Conservation (phyloP, 2,888 invertebrate species). For the Drosophila melanosoma region DNA sequence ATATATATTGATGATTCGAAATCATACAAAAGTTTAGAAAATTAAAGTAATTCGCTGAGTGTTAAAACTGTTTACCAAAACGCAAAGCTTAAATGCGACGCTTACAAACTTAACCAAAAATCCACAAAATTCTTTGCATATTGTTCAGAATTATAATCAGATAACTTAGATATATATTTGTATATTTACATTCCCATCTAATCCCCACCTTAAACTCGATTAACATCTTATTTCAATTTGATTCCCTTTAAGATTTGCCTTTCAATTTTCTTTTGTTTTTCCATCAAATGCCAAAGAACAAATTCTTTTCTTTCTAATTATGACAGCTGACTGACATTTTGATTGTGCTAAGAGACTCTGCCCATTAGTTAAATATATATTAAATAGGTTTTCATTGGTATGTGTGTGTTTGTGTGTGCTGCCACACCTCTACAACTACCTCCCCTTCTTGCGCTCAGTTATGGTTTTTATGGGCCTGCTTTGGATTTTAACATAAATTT, state of each 20-base stretch:
- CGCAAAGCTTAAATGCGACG: neutral
- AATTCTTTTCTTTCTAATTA: constrained; percentile 36
- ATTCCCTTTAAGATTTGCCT: constrained; percentile 14
- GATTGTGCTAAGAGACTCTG: constrained; percentile 27
- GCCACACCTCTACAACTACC: constrained; percentile 15
- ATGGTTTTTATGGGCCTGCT: constrained; percentile 2
- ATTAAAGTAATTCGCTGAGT: neutral
- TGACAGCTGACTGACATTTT: constrained; percentile 61
- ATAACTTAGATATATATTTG: neutral
- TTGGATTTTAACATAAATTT: constrained; percentile 46
- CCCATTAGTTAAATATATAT: constrained; percentile 44
- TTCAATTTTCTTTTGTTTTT: constrained; percentile 38
- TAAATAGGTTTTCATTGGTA: constrained; percentile 2
- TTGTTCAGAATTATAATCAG: neutral
- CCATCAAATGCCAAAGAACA: constrained; percentile 28
- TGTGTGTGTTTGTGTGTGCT: constrained; percentile 6
- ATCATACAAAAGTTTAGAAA: neutral
- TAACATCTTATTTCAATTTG: constrained; percentile 1
- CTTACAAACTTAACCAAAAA: too few relatives aligned
- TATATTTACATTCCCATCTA: neutral
- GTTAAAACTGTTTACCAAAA: neutral
- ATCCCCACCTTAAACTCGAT: constrained; percentile 3
- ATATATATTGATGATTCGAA: constrained; percentile 10
- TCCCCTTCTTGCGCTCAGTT: neutral
- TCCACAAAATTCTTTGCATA: neutral